A percentile compares a stretch with the other conserved stretches of the same genome.
phyloP scores from a whole-genome alignment of 2,797 vertebrate genomes.

The Anabas testudineus region DNA sequence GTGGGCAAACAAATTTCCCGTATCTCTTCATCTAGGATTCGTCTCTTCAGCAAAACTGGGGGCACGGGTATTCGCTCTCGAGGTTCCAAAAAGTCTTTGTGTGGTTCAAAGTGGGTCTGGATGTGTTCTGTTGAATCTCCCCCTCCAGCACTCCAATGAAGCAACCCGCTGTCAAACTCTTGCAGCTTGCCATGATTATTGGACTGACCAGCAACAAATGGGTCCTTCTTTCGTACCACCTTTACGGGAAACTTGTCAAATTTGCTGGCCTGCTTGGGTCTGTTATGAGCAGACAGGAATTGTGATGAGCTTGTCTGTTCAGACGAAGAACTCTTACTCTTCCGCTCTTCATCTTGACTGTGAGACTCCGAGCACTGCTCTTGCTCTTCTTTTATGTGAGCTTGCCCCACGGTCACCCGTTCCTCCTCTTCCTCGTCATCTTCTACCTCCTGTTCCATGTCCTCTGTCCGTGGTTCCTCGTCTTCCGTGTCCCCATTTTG shows the following conservation, averaged over 20 bases:
- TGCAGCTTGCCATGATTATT: constrained; percentile 91
- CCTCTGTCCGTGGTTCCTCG: constrained; percentile 78
- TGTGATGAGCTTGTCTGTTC: constrained; percentile 82
- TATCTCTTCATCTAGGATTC: constrained; percentile 64
- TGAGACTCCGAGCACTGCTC: constrained; percentile 55
- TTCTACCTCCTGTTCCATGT: constrained; percentile 85
- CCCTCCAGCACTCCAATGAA: constrained; percentile 98
- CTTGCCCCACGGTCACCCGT: constrained; percentile 65
- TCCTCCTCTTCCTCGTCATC: constrained; percentile 88
- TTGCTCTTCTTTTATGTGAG: constrained; percentile 82
- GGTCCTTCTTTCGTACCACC: constrained; percentile 94
- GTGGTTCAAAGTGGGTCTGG: constrained; percentile 97
- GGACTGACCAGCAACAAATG: constrained; percentile 90
- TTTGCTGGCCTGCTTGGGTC: constrained; percentile 92
- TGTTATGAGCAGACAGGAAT: constrained; percentile 83
- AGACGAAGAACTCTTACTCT: constrained; percentile 80
- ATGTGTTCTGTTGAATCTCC: constrained; percentile 99
- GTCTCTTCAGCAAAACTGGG: constrained; percentile 65
- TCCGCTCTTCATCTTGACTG: constrained; percentile 67
- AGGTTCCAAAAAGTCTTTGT: constrained; percentile 85
- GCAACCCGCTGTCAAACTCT: constrained; percentile 96
- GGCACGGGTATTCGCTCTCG: constrained; percentile 84
- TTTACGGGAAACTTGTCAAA: constrained; percentile 98
- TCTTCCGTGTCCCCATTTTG: constrained; percentile 84
- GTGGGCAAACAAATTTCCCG: constrained; percentile 66